Evolutionary conservation across 2,888 invertebrate species (phyloP), one percentile per base, ranked within the genome.

Genomic region (Sericinus montela): DNA sequence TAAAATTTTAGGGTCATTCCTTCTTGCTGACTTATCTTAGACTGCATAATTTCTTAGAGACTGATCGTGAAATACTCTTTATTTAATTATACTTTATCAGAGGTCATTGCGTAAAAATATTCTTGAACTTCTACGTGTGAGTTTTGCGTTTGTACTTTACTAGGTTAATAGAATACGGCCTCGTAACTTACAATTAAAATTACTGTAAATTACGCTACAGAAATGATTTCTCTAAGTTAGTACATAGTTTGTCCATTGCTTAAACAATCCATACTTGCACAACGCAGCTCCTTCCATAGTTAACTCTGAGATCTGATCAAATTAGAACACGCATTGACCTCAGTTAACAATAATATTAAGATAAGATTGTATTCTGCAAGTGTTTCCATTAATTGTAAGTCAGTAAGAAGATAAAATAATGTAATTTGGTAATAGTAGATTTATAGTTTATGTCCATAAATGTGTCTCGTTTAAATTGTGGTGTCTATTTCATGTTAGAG

Each of bases 401-500:
- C 84, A 76, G 84, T 79, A 72, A 74, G 80, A 77, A 77, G 76
- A 52, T 57, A 62, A 57, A 49, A 62, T 58, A 67, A 68, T 75
- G 75, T 82, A 80, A 80, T 76, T 76, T 61, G 62, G 57, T 67
- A 68, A 76, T 66, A 65, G 77, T 81, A 86, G 86, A 70, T 66
- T 62, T 64, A 78, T 81, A 84, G 79, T 85, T 69, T 80, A 79
- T 88, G 88, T 88, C 88, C 87, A 86, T 88, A 69, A 78, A 84
- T 86, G 82, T 85, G 76, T 84, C 77, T 88, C 75, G 81, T 82
- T 85, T 86, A 81, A 81, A 84, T 83, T 81, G 88, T 87, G 87
- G 87, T 88, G 87, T 88, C 87, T 88, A 85, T 65, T 84, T 77
- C 70, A 79, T 87, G 85, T 87, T 86, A 86, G 86, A 77, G 63